Evolutionary conservation across 2,113 vertebrate genomes (phyloP).

Genomic region (Nannobrachium achirus): DNA sequence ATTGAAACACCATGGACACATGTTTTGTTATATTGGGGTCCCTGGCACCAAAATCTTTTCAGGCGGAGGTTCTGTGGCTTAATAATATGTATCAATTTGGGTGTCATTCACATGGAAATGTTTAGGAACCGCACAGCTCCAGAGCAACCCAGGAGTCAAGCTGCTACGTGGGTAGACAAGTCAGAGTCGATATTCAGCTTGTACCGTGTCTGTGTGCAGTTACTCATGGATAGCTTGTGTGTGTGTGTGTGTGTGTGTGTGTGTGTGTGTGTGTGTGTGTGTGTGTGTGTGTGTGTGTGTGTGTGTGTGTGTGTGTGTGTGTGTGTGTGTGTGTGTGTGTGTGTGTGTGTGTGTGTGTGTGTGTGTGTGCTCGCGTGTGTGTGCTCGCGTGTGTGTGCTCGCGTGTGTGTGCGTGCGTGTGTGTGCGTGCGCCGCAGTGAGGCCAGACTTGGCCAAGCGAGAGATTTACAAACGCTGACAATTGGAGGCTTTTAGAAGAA

Average conservation of each 20-base stretch:
- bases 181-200: too few species aligned
- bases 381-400: not conserved
- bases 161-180: too few species aligned
- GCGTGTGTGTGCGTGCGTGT: constrained; percentile 1
- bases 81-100: not conserved
- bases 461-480: constrained; percentile 65
- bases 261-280: not conserved
- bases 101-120: too few species aligned
- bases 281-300: not conserved
- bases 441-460: not conserved
- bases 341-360: not conserved
- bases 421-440: not conserved
- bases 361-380: not conserved
- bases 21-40: too few species aligned
- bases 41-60: too few species aligned
- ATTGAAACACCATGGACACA: too few species aligned
- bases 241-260: not conserved
- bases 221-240: not conserved
- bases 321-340: not conserved
- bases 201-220: not conserved
- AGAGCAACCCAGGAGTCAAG: too few species aligned
- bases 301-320: too few species aligned
- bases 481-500: constrained; percentile 53
- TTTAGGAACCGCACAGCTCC: too few species aligned
- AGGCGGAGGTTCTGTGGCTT: too few species aligned